Percentiles rank a stretch among this genome's conserved stretches.
phyloP scores from a whole-genome alignment of 35 echinoderm and acorn worm species.

The Strongylocentrotus purpuratus region DNA sequence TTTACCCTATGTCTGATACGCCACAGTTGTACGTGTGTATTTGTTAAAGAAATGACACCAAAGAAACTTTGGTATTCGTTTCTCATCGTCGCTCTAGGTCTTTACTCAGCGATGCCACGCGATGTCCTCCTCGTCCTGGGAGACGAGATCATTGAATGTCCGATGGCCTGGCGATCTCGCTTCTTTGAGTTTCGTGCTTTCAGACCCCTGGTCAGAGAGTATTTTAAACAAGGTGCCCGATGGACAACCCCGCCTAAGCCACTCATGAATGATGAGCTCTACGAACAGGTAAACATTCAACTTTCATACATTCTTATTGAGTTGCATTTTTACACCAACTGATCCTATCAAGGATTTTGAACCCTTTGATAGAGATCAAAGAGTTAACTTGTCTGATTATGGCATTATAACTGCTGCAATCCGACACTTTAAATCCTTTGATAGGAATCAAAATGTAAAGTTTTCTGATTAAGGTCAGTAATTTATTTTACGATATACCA shows the following conservation, averaged over 20 bases:
- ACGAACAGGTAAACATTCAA: constrained; percentile 41
- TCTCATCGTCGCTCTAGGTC: constrained; percentile 25
- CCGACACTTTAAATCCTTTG: too few relatives aligned
- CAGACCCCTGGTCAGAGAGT: constrained; percentile 82
- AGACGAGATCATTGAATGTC: constrained; percentile 89
- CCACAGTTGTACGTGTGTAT: too few relatives aligned
- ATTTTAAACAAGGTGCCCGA: constrained; percentile 81
- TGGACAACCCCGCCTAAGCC: constrained; percentile 94
- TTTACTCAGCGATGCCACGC: constrained; percentile 94
- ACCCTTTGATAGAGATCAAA: too few relatives aligned
- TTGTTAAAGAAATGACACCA: too few relatives aligned
- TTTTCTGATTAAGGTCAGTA: too few relatives aligned
- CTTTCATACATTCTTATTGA: background rate
- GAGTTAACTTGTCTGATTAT: too few relatives aligned
- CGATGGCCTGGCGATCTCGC: constrained; percentile 89
- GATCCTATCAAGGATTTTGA: too few relatives aligned
- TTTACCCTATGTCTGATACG: background rate
- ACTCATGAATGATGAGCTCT: constrained; percentile 72
- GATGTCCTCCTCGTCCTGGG: constrained; percentile 85
- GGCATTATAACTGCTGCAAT: too few relatives aligned
- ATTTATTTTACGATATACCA: too few relatives aligned
- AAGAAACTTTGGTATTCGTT: background rate
- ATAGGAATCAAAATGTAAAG: too few relatives aligned
- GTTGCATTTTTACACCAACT: too few relatives aligned
- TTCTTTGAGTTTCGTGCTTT: constrained; percentile 97